Evolutionary conservation across 2,113 vertebrate genomes (phyloP), one percentile per base, ranked within the genome.

Genomic region (Setophaga kirtlandii): DNA sequence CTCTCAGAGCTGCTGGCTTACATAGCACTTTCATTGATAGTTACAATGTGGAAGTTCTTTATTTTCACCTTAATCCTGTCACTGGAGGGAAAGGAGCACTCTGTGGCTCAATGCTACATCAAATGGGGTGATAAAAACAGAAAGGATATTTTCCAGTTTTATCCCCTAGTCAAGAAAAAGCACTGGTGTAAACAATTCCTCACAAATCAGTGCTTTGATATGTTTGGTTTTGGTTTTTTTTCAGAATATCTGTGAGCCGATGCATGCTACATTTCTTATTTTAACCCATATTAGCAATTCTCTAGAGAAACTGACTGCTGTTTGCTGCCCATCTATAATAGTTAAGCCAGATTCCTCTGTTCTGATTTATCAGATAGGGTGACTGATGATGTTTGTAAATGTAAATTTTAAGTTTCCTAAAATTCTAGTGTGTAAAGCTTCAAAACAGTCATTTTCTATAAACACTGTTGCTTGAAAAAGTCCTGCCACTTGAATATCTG

Each of bases 361-460:
- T 97, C 86, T 89, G 86, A 95, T 95, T 87, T 92, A 82, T 93
- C 96, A 95, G 93, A 95, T 94, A 83, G 93, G 22, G 67, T 95
- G 93, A 97, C 92, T 95, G 90, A 97, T 95, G 73, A 92, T 93
- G 79, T 94, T 96, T 92, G 86, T 93, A 93, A 95, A 94, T 58
- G 88, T 90, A 93, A 94, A 94, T 95, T 92, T 93, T 64, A 78
- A 69, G 86, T 96, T 96, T 94, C 94, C 88, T 90, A 83, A 65
- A 95, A 82, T 94, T 94, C 90, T 94, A 90, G 86, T 58, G 80
- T 95, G 90, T 96, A 83, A 90, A 96, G 69, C 86, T 94, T 94
- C 92, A 95, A 89, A 95, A 94, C 17, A 95, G 89, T 95, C 88
- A 94, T 81, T 96, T 94, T 92, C 80, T 92, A 37, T 92, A 97